These are phyloP conservation scores for Drosophila nebulosa DNA, from an alignment of 1,140 invertebrate species.

Conservation along the genomic window DNA sequence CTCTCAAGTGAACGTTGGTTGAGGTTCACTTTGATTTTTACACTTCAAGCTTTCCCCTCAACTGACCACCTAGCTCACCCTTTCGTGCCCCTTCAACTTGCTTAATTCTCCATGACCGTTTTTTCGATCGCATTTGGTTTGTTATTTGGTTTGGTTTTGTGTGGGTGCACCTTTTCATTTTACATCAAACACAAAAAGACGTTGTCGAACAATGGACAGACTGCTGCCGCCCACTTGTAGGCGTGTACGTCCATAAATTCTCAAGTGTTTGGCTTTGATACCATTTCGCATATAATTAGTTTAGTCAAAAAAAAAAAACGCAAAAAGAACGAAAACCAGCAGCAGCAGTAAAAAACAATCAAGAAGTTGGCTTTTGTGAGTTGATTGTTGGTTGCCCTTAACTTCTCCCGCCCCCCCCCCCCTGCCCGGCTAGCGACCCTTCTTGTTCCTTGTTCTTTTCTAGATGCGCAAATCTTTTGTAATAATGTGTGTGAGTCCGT, in stretches of 20 bases:
- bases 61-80: too few species aligned
- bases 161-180: background rate
- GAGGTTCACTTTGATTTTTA: conserved; percentile 1
- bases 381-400: background rate
- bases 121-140: conserved; percentile 4
- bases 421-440: background rate
- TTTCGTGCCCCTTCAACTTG: too few species aligned
- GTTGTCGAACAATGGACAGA: background rate
- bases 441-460: background rate
- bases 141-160: background rate
- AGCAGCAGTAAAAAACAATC: background rate
- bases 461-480: conserved; percentile 10
- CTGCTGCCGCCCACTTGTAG: conserved; percentile 9
- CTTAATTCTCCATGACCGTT: too few species aligned
- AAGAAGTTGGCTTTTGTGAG: conserved; percentile 7
- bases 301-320: conserved; percentile 5
- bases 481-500: background rate
- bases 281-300: conserved; percentile 1
- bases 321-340: background rate
- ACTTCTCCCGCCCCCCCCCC: background rate
- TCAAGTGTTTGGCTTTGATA: conserved; percentile 11
- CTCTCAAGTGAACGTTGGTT: background rate
- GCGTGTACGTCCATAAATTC: conserved; percentile 8
- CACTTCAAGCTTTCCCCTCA: too few species aligned
- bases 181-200: conserved; percentile 2